phyloP scores from a whole-genome alignment of 1,140 invertebrate species.

The Heliothis virescens region DNA sequence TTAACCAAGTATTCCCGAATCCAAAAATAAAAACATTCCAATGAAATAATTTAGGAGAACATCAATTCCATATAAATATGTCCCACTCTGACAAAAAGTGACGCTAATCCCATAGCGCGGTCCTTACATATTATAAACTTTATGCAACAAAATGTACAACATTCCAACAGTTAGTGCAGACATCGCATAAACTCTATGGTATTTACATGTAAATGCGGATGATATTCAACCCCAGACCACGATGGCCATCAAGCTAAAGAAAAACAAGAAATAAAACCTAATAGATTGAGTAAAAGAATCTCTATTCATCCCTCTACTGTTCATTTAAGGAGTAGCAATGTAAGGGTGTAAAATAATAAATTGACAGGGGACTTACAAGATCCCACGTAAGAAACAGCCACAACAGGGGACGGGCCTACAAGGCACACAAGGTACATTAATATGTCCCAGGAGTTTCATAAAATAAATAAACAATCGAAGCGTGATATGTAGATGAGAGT shows the following conservation, averaged over 20 bases:
- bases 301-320: neutral
- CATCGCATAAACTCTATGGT: constrained; percentile 28
- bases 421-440: constrained; percentile 80
- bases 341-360: constrained; percentile 67
- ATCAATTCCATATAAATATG: no score
- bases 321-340: neutral
- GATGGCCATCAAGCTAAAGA: neutral
- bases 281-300: neutral
- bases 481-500: constrained; percentile 28
- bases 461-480: constrained; percentile 42
- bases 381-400: constrained; percentile 86
- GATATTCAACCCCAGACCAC: neutral
- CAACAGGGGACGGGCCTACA: constrained; percentile 83
- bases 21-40: neutral
- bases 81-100: constrained; percentile 1
- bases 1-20: neutral
- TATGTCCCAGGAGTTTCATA: constrained; percentile 63
- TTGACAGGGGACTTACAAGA: constrained; percentile 81
- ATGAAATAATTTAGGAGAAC: neutral
- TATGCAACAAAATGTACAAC: constrained; percentile 30
- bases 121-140: neutral
- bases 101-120: neutral
- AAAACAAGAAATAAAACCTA: constrained; percentile 1
- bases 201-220: constrained; percentile 32
- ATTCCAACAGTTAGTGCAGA: constrained; percentile 34